Conservation (phyloP, 2,888 invertebrate genomes). For the Atethmia centrago region DNA sequence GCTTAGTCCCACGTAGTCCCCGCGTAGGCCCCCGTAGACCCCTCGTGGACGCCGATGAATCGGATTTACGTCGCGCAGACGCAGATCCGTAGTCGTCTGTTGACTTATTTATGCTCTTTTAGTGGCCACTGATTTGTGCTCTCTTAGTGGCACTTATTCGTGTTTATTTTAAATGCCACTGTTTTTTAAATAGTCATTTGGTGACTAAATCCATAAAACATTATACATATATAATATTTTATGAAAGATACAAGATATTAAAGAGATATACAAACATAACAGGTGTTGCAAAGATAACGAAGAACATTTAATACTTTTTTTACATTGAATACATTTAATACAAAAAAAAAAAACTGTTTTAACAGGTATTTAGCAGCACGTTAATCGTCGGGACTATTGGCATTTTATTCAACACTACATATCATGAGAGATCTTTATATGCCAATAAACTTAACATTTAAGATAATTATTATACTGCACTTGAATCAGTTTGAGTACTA, state of each 20-base stretch:
- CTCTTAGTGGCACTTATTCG: not conserved
- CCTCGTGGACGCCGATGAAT: too few species aligned
- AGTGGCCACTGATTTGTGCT: not conserved
- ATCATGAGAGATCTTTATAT: not conserved
- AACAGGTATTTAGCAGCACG: not conserved
- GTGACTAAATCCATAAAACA: not conserved
- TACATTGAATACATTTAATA: not conserved
- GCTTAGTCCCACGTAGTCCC: not conserved
- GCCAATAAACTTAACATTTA: not conserved
- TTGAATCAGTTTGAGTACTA: not conserved
- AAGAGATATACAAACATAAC: not conserved
- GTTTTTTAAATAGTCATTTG: not conserved
- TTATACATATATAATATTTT: not conserved
- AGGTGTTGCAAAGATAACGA: not conserved
- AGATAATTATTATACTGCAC: not conserved
- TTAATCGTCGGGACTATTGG: not conserved
- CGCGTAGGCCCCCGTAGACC: not conserved
- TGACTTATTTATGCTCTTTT: not conserved
- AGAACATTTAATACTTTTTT: too few species aligned
- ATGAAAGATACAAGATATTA: conserved; percentile 2
- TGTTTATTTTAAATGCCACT: not conserved
- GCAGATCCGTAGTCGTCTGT: too few species aligned
- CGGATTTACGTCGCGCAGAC: too few species aligned
- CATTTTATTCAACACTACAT: not conserved
- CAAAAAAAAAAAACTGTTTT: too few species aligned